Evolutionary conservation across 2,113 vertebrate species (phyloP).

Genomic region (Thunnus thynnus): DNA sequence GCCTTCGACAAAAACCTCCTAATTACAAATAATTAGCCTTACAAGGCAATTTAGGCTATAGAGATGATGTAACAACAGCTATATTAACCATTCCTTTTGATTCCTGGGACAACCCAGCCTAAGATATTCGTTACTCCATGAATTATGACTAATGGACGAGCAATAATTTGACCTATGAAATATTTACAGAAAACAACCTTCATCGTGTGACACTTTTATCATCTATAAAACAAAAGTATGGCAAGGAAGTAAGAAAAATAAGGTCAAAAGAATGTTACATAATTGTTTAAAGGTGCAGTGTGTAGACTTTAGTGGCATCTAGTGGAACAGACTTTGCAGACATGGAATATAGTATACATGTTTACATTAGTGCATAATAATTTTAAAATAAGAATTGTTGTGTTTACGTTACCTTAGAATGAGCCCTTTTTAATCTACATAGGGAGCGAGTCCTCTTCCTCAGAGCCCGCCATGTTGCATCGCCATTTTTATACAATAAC

Average conservation of each 20-base stretch:
- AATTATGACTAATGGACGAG: conserved; percentile 71
- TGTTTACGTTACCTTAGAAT: too few species aligned
- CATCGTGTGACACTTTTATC: conserved; percentile 4
- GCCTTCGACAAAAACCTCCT: conserved; percentile 65
- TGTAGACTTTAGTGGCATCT: too few species aligned
- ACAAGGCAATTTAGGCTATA: conserved; percentile 43
- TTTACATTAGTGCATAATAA: too few species aligned
- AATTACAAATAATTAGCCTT: conserved; percentile 81
- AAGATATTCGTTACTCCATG: conserved; percentile 43
- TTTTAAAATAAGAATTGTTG: too few species aligned
- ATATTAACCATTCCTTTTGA: conserved; percentile 80
- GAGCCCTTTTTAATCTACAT: too few species aligned
- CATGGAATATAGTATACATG: too few species aligned
- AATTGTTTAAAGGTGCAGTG: background rate
- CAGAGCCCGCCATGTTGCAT: too few species aligned
- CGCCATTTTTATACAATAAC: too few species aligned
- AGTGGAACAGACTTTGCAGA: too few species aligned
- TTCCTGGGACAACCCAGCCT: conserved; percentile 44
- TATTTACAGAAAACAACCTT: conserved; percentile 23
- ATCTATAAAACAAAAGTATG: conserved; percentile 13
- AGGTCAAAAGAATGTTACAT: background rate
- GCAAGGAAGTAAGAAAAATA: background rate
- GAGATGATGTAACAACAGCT: conserved; percentile 50
- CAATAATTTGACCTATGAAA: conserved; percentile 62
- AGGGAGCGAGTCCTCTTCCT: too few species aligned